Base-by-base conservation (phyloP, 2,113 vertebrate species). In the Pyxicephalus adspersus region DNA sequence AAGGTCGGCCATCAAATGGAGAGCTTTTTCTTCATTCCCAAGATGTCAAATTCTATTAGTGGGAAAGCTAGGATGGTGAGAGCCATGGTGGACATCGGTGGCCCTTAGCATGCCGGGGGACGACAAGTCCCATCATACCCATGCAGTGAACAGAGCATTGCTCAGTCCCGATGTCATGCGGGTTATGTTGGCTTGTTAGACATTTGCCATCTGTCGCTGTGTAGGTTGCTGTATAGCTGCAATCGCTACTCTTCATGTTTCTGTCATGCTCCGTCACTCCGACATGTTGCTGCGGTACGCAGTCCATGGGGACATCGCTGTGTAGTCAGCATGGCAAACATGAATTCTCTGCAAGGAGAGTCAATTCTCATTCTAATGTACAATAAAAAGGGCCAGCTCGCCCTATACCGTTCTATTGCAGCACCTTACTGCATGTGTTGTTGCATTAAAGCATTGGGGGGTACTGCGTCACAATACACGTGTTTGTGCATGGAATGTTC, bases 1-100 rank as follows among this genome's bases (percentile, higher is more conserved):
- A 84, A 83, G 83, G 77, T 83, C 81, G 81, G 73, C 68, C 9
- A 63, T 80, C 75, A 80, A 83, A 80, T 78, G 72, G 58, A 77
- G 81, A 78, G 54, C 75, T 78, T 74, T 74, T 76, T 38, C 31
- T 76, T 54, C 73, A 29, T 19, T 67, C 52, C 31, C 16, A 20
- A 63, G 29, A 23, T 26, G 18, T 66, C 29, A 67, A 38, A 76
- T 19, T 9, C 6, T 51, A 64, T 64, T 64, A 64, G 25, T 11
- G 26, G 16, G 13, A 8, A 7, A 17, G 5, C 34, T 76, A 60
- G 28, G 61, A 26, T 29, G 25, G 26, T 6, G 19, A 3, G 61
- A 58, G 8, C 29, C 57, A 34, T 22, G 26, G 38, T 1, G 38
- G 38, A 13, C 38, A 45, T 0, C 1, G 38, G 38, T 13, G 38